A percentile compares a stretch with the other conserved stretches of the same genome.
Evolutionary conservation across 2,888 invertebrate species (phyloP).

Genomic region (Yponomeuta cagnagella): DNA sequence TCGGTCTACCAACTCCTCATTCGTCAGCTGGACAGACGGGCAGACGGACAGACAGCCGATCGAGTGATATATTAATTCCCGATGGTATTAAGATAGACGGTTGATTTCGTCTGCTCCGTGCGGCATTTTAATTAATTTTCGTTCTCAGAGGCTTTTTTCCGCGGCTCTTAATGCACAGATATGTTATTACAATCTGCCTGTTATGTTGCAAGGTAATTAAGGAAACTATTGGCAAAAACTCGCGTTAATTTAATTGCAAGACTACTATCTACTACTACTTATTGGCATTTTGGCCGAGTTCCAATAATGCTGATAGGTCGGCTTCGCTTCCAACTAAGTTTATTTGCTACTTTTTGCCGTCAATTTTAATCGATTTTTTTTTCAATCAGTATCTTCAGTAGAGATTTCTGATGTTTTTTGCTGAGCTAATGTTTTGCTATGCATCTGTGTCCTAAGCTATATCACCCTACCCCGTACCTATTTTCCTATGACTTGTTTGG

Average conservation of each 20-base stretch:
- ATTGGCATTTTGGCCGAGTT: too few species aligned
- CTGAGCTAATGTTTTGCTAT: too few species aligned
- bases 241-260: neutral
- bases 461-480: too few species aligned
- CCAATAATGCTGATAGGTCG: too few species aligned
- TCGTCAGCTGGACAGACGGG: conserved; percentile 37
- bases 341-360: too few species aligned
- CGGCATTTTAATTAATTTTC: conserved; percentile 31
- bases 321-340: too few species aligned
- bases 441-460: too few species aligned
- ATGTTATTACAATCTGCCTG: neutral
- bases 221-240: neutral
- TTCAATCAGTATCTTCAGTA: too few species aligned
- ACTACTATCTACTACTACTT: too few species aligned
- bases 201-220: neutral
- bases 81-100: conserved; percentile 45
- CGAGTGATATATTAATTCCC: conserved; percentile 47
- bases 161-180: neutral
- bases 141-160: conserved; percentile 12
- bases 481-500: too few species aligned
- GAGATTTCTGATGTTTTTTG: too few species aligned
- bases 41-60: conserved; percentile 36
- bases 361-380: too few species aligned
- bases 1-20: conserved; percentile 37
- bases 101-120: conserved; percentile 9